These are phyloP conservation scores for Camponotus vicinus DNA, from an alignment of 1,140 invertebrate species.

Conservation along the genomic window DNA sequence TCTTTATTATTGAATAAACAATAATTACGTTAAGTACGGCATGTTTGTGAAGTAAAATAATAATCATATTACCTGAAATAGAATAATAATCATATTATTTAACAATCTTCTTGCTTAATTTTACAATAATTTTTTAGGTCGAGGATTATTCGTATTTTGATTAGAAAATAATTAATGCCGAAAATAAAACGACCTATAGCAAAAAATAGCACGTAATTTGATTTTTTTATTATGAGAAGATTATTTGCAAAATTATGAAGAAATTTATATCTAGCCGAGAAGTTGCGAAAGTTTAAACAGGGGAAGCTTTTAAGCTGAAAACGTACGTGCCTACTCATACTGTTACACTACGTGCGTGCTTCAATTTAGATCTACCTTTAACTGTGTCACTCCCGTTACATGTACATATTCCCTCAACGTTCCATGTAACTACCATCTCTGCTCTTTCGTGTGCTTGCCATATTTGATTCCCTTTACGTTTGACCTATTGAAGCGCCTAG, in stretches of 20 bases:
- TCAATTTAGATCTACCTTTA: conserved; percentile 61
- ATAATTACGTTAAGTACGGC: neutral
- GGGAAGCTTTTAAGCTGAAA: conserved; percentile 34
- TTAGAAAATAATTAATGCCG: neutral
- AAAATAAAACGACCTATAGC: neutral
- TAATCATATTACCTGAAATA: neutral
- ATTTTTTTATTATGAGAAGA: conserved; percentile 18
- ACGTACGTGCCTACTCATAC: conserved; percentile 14
- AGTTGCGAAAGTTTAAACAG: conserved; percentile 54
- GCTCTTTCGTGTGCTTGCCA: conserved; percentile 48
- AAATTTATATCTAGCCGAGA: conserved; percentile 23
- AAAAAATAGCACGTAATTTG: neutral
- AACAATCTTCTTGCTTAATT: neutral
- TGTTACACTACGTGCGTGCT: conserved; percentile 5
- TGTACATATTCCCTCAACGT: conserved; percentile 26
- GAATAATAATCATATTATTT: neutral
- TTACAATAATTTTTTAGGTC: neutral
- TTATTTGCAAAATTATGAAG: conserved; percentile 1
- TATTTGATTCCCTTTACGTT: conserved; percentile 62
- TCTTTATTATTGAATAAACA: neutral
- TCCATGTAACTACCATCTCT: conserved; percentile 26
- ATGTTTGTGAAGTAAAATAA: neutral
- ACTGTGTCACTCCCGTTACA: conserved; percentile 50
- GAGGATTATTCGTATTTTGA: neutral
- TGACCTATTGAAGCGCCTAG: conserved; percentile 53